Percentiles rank a stretch among this genome's conserved stretches.
These are phyloP conservation scores for Eclectus roratus DNA, from an alignment of 2,113 vertebrate species.

Conservation along the genomic window DNA sequence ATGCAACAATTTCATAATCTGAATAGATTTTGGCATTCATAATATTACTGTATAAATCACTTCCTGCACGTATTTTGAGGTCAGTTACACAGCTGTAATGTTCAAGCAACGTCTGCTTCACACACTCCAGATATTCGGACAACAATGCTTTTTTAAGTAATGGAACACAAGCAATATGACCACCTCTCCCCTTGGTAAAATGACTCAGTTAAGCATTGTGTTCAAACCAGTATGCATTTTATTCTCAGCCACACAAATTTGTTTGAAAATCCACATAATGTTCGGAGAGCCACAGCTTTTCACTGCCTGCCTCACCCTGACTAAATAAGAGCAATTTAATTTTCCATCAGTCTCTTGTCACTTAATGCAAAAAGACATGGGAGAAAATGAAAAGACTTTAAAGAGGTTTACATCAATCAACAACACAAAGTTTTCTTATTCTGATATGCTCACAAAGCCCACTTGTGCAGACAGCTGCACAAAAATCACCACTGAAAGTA, in stretches of 20 bases:
- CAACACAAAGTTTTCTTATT: neutral
- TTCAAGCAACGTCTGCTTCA: neutral
- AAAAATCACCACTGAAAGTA: neutral
- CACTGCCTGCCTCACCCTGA: neutral
- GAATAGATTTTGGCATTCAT: neutral
- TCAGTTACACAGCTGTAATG: neutral
- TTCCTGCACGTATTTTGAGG: neutral
- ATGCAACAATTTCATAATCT: neutral
- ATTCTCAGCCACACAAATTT: neutral
- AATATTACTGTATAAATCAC: neutral
- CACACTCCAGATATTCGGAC: neutral
- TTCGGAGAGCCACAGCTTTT: neutral
- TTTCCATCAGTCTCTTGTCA: neutral
- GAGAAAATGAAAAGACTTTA: neutral
- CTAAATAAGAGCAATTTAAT: neutral
- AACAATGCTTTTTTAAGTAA: neutral
- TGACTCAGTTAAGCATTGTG: neutral
- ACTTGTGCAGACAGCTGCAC: neutral
- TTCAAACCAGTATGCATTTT: neutral
- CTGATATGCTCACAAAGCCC: neutral
- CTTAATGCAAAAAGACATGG: neutral
- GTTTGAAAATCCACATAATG: neutral
- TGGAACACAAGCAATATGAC: neutral
- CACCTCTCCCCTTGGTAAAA: neutral
- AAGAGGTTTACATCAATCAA: neutral